Evolutionary conservation across 2,888 invertebrate species (phyloP), one percentile per base, ranked within the genome.

Genomic region (Schizotus pectinicornis): DNA sequence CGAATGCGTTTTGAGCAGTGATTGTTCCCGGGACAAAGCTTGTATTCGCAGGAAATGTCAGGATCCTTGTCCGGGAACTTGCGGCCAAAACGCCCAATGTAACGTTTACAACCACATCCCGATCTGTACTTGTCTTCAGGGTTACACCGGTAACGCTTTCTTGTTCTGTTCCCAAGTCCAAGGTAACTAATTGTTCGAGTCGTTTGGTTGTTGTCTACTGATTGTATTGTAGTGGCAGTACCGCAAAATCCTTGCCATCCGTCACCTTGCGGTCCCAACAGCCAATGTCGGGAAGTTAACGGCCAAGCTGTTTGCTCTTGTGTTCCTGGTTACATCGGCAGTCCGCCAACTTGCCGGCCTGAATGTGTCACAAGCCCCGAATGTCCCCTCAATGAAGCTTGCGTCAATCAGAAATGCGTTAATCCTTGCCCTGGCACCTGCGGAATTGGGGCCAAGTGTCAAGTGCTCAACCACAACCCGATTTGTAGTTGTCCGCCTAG

Each of bases 401-500:
- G 95, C 73, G 81, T 90, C 33, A 85, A 87, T 59, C 89, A 88
- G 56, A 92, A 92, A 79, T 95, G 95, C 74, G 80, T 84, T n/a
- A 87, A 94, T 79, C 94, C 94, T 3, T 94, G 94, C 69, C 86
- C 86, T n/a, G 89, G 89, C 62, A 88, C 88, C 69, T 94, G 94
- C 74, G 94, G 91, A 7, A 79, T 84, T 48, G 88, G 88, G 73
- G 89, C 93, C 1, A 82, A 88, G 54, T 94, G 94, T 73, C 87
- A 88, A 70, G 90, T 91, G 9, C 86, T 90, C 50, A 92, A 92
- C 71, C 93, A 86, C 62, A 81, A 85, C 53, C 86, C 87, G 1
- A 82, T 83, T 35, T 88, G 88, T 64, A 82, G 81, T 37, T 86
- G 85, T 61, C 74, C 80, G 9, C 67, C 77, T 13, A 83, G 85